Conservation (phyloP, 2,797 vertebrate species). For the Leptoclinus maculatus region DNA sequence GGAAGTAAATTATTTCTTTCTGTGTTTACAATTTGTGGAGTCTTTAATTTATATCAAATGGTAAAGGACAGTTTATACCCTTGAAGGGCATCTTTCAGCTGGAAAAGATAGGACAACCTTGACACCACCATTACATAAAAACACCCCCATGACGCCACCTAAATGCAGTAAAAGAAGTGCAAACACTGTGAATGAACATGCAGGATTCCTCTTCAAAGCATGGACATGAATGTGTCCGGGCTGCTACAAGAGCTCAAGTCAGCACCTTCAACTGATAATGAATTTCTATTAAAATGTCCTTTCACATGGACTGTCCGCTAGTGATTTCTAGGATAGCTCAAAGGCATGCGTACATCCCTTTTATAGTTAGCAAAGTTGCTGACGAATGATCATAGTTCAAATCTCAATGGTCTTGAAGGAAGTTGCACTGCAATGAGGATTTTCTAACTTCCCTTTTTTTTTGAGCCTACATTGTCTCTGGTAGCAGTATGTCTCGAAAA, state of each 20-base stretch:
- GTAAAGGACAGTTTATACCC: conserved; percentile 17
- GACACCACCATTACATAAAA: conserved; percentile 14
- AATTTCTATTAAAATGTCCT: conserved; percentile 8
- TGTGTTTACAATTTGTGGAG: not conserved
- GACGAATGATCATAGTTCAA: not conserved
- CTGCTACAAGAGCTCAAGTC: not conserved
- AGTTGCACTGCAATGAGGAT: not conserved
- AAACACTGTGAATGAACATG: not conserved
- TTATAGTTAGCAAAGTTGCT: not conserved
- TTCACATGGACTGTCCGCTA: not conserved
- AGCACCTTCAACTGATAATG: conserved; percentile 3
- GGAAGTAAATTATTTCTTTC: not conserved
- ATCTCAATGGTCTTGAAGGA: not conserved
- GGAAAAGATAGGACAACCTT: conserved; percentile 14
- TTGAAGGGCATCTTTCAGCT: conserved; percentile 44
- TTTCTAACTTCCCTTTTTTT: not conserved
- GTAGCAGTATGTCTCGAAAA: not conserved
- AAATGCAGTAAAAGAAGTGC: not conserved
- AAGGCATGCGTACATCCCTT: not conserved
- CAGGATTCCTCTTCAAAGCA: not conserved
- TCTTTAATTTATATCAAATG: not conserved
- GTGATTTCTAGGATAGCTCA: conserved; percentile 2
- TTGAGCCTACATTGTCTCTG: too few relatives aligned
- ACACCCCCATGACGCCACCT: not conserved
- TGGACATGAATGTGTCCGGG: not conserved